Percentiles rank a stretch among this genome's conserved stretches.
Evolutionary conservation across 2,888 invertebrate genomes (phyloP).

Genomic region (Ectobius pallidus): DNA sequence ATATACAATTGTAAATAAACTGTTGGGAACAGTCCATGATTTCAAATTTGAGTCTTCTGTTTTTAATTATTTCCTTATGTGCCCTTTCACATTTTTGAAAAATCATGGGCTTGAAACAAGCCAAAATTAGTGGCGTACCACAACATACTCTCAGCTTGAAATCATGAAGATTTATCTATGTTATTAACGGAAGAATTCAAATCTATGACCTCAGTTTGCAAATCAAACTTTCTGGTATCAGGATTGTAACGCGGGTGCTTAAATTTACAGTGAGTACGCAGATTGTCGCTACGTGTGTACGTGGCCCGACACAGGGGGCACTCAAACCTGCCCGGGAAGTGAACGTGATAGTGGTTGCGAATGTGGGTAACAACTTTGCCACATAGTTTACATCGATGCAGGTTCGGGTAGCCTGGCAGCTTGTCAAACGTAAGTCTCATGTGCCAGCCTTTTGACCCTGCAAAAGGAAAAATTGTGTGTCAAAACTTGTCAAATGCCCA

Average conservation of each 20-base stretch:
- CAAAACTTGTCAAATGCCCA: constrained; percentile 29
- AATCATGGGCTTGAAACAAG: constrained; percentile 6
- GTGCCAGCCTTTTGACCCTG: constrained; percentile 95
- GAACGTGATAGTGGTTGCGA: constrained; percentile 93
- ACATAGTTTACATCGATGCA: constrained; percentile 92
- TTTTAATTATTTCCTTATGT: no score
- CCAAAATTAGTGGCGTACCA: constrained; percentile 9
- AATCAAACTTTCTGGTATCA: constrained; percentile 84
- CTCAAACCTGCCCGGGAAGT: constrained; percentile 91
- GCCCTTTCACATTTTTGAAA: neutral
- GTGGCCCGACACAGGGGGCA: constrained; percentile 90
- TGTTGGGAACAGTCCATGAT: neutral
- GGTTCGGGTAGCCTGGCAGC: constrained; percentile 84
- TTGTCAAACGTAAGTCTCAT: constrained; percentile 94
- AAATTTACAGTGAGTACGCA: constrained; percentile 91
- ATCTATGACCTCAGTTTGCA: constrained; percentile 32
- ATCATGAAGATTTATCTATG: constrained; percentile 38
- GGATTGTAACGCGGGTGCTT: constrained; percentile 88
- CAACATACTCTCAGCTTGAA: constrained; percentile 17
- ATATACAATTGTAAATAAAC: no score
- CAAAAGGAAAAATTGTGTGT: constrained; percentile 59
- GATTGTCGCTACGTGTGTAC: constrained; percentile 91
- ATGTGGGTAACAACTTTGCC: constrained; percentile 94
- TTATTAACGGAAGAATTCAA: constrained; percentile 34
- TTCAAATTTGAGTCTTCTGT: no score